Base-by-base conservation (phyloP, 2,888 invertebrate species). In the Agrotis segetum region DNA sequence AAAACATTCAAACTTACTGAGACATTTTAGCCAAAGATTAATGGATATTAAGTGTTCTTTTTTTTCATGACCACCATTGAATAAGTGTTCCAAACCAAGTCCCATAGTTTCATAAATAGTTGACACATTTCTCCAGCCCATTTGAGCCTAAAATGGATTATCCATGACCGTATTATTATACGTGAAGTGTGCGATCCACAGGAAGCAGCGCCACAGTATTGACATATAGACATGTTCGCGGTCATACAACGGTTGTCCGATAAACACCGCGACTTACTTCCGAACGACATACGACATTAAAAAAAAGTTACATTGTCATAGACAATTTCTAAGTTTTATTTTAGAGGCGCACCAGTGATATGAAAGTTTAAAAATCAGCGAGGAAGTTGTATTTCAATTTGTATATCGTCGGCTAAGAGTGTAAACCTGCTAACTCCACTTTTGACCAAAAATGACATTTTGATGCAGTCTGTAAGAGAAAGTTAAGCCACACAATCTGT, bases 231-330 rank as follows among this genome's bases (percentile, higher is more conserved):
- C 74, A 73, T 72, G 62, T 83, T 82, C 67, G 83, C 84, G 89
- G 89, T 85, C 88, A 85, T 16, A 59, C 86, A 88, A 88, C 89
- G 88, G 89, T 88, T 53, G 76, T 9, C 65, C 84, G 79, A 82
- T 81, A 76, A 75, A 79, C 63, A 29, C 56, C 24, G 63, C 64
- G 67, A 55, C 77, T 68, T 82, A 71, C 58, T 79, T 72, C 59
- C 34, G 34, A 78, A 60, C 60, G 63, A 53, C 34, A 13, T 50
- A n/a, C n/a, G n/a, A n/a, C n/a, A n/a, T n/a, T n/a, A 60, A 49
- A 46, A 63, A 74, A 77, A 77, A 70, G 47, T 46, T 65, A 17
- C 14, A 13, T 21, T 24, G 46, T 46, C 52, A 76, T 67, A 53
- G 17, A 76, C n/a, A 19, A 71, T 71, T 16, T 55, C n/a, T 55